A percentile compares a stretch with the other conserved stretches of the same genome.
Evolutionary conservation across 2,113 vertebrate genomes (phyloP).

Genomic region (Lepisosteus oculatus): DNA sequence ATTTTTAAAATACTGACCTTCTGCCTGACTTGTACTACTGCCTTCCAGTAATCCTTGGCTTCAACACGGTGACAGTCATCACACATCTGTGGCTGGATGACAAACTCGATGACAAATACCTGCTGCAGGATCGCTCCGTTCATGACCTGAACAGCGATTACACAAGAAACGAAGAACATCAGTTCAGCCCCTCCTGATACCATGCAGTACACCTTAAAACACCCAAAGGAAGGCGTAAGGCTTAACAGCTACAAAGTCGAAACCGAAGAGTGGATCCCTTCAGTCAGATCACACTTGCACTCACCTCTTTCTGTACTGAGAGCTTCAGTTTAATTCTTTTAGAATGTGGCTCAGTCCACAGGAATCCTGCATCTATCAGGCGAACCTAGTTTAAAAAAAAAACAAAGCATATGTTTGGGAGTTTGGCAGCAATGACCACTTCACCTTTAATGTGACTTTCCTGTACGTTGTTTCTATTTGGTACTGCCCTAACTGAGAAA

Average conservation of each 20-base stretch:
- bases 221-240: no score
- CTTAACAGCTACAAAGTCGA: no score
- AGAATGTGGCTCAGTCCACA: conserved; percentile 97
- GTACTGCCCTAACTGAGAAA: no score
- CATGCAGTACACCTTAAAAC: no score
- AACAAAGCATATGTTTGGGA: not conserved
- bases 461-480: no score
- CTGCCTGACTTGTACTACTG: conserved; percentile 92
- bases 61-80: conserved; percentile 95
- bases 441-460: no score
- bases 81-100: conserved; percentile 88
- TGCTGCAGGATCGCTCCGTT: conserved; percentile 96
- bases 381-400: conserved; percentile 62
- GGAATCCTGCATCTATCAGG: conserved; percentile 91
- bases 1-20: conserved; percentile 68
- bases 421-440: no score
- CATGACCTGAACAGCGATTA: conserved; percentile 74
- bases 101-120: conserved; percentile 90
- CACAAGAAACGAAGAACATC: conserved; percentile 2
- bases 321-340: conserved; percentile 94
- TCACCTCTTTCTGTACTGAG: conserved; percentile 96
- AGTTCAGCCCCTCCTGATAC: no score
- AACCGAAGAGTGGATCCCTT: no score
- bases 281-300: not conserved
- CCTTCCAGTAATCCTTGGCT: conserved; percentile 98